Percentiles rank a stretch among this genome's conserved stretches.
Evolutionary conservation across 2,797 vertebrate genomes (phyloP).

Genomic region (Enteromius treurensis): DNA sequence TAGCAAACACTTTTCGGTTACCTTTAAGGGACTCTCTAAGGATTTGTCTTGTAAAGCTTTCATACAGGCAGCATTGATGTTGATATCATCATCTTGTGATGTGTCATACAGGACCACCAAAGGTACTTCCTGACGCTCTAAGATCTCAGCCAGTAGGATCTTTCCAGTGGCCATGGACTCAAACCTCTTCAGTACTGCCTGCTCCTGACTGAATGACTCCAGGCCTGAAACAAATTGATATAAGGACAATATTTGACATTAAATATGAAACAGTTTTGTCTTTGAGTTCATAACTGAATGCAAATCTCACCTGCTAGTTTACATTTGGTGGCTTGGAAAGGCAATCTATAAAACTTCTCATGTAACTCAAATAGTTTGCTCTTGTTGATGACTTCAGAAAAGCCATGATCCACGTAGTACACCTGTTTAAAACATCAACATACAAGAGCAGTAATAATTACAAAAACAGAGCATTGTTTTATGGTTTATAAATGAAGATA

Average conservation of each 20-base stretch:
- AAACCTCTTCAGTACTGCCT: conserved; percentile 85
- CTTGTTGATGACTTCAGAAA: conserved; percentile 86
- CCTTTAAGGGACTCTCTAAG: conserved; percentile 86
- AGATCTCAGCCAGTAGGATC: conserved; percentile 92
- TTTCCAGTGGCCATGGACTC: conserved; percentile 87
- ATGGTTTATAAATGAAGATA: neutral
- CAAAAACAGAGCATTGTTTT: neutral
- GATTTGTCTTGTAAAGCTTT: conserved; percentile 88
- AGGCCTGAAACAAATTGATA: conserved; percentile 78
- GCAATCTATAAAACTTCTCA: conserved; percentile 84
- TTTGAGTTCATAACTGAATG: neutral
- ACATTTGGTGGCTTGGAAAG: conserved; percentile 94
- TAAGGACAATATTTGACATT: neutral
- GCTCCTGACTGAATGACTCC: conserved; percentile 87
- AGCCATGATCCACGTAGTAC: conserved; percentile 94
- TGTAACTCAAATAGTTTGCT: conserved; percentile 85
- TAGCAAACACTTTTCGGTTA: conserved; percentile 60
- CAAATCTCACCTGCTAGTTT: conserved; percentile 89
- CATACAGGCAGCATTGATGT: conserved; percentile 91
- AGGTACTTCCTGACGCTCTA: conserved; percentile 82
- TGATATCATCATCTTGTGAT: conserved; percentile 95
- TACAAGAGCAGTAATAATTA: conserved; percentile 10
- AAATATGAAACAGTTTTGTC: neutral
- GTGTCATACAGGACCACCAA: conserved; percentile 93
- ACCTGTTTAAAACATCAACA: conserved; percentile 75